Evolutionary conservation across 1,140 invertebrate species (phyloP).

Genomic region (Pemphigus obesinymphae): DNA sequence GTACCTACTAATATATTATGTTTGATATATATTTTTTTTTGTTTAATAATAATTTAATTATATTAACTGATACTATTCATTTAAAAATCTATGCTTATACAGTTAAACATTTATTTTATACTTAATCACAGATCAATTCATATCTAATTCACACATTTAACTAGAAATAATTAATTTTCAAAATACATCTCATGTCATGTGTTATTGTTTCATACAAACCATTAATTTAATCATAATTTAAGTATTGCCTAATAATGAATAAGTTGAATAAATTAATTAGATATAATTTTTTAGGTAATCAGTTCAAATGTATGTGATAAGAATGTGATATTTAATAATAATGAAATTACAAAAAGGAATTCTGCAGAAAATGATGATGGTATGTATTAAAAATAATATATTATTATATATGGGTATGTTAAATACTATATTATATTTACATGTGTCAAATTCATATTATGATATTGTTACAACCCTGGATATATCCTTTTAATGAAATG

Average conservation of each 20-base stretch:
- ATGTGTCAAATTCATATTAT: no score
- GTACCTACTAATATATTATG: no score
- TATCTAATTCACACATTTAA: neutral
- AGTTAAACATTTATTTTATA: no score
- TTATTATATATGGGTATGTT: neutral
- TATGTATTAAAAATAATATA: neutral
- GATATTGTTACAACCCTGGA: no score
- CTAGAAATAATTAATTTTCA: neutral
- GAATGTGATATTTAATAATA: neutral
- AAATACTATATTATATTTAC: neutral
- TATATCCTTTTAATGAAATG: no score
- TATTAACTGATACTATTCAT: neutral
- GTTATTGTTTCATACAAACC: neutral
- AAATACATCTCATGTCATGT: neutral
- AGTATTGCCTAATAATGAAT: neutral
- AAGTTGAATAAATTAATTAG: neutral
- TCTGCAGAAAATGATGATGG: conserved; percentile 12
- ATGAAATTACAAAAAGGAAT: neutral
- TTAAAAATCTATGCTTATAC: neutral
- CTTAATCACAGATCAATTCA: neutral
- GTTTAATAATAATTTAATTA: neutral
- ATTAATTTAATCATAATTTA: neutral
- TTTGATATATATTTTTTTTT: no score
- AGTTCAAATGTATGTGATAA: neutral
- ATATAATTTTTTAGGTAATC: neutral